Conservation (phyloP, 2,888 invertebrate species). For the Cheiracanthium punctorium region DNA sequence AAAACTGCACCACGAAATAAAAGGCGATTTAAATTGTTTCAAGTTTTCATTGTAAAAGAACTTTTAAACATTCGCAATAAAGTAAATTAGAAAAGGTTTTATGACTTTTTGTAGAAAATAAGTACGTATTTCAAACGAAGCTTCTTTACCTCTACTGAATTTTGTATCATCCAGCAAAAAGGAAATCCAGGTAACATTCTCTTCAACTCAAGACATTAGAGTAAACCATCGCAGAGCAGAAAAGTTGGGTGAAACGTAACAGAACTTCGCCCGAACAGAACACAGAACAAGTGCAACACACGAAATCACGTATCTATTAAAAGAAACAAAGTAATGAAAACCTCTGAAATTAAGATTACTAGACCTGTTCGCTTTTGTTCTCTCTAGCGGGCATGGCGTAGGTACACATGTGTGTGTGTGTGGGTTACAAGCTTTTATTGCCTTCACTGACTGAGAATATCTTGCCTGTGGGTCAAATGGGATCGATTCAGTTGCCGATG, state of each 20-base stretch:
- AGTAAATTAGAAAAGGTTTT: background rate
- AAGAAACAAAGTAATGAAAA: slow-evolving; percentile 67
- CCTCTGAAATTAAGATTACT: slow-evolving; percentile 64
- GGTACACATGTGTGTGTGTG: no score
- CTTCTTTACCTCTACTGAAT: background rate
- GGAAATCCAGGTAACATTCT: background rate
- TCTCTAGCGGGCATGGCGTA: background rate
- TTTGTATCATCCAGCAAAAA: background rate
- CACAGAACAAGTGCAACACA: slow-evolving; percentile 25
- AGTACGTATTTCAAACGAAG: background rate
- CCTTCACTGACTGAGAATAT: slow-evolving; percentile 40
- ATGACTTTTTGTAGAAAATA: background rate
- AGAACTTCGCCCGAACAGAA: background rate
- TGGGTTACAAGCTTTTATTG: slow-evolving; percentile 56
- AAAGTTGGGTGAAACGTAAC: background rate
- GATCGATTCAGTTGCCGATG: slow-evolving; percentile 38
- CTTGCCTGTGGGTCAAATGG: slow-evolving; percentile 43
- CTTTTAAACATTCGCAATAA: background rate
- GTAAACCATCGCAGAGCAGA: background rate
- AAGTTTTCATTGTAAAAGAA: background rate
- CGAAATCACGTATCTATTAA: slow-evolving; percentile 59
- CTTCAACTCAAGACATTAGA: background rate
- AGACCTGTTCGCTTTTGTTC: slow-evolving; percentile 10
- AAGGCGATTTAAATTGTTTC: no score
- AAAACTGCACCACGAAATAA: no score